Evolutionary conservation across 2,888 invertebrate genomes (phyloP), one percentile per base, ranked within the genome.

Genomic region (Hydropsyche betteni): DNA sequence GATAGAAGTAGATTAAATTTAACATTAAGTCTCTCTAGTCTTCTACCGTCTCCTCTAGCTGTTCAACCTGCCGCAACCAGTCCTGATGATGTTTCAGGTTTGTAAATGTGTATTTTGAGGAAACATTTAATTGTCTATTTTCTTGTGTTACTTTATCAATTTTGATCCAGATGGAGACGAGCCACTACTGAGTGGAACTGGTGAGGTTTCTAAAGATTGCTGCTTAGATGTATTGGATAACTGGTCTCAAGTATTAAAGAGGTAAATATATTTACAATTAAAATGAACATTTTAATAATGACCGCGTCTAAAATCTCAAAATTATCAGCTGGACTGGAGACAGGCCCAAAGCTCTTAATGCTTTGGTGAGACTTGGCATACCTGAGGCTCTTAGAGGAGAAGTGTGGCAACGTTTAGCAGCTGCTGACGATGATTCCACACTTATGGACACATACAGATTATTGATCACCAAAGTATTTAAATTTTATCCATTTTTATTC

Each of bases 321-420:
- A 53, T 50, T 70, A 14, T 38, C 38, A 88, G 87, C 79, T 90
- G 90, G 90, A 85, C 84, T 0, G 91, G 91, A 14, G 90, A 91
- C 12, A 88, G 95, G n/a, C 98, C 99, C 0, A 93, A 94, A 80
- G 92, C 95, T 79, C 85, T 98, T 71, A 88, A 90, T 1, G 87
- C 92, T n/a, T 85, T 98, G 58, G 94, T 97, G 0, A 90, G 92
- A 64, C 88, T 91, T 79, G 98, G 99, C 0, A 94, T 99, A 73
- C 99, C 99, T 0, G 99, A 99, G 84, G 97, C 98, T 0, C 87
- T 99, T 50, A 90, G 99, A 55, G 98, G 98, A 0, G 97, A 98
- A 85, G 97, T 99, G 69, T 99, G 99, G 99, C 97, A 98, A 84
- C 90, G 98, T 76, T 87, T 99, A 79, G 94, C 97, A 14, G 94